Evolutionary conservation across 2,888 invertebrate species (phyloP), one percentile per base, ranked within the genome.

Genomic region (Aspidapion aeneum): DNA sequence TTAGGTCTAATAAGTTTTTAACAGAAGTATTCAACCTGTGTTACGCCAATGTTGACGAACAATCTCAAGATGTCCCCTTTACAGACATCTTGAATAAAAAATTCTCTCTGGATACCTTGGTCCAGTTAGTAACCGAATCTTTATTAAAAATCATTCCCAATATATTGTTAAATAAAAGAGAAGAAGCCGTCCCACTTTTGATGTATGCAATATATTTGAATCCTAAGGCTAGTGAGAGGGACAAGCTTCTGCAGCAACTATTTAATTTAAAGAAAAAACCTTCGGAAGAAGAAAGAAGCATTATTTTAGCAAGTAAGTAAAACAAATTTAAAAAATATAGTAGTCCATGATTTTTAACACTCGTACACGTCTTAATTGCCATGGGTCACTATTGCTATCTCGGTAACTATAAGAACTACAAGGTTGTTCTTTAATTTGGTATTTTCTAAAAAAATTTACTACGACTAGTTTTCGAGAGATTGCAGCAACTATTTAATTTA

Each of bases 231-330:
- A 77, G 78, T 9, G 84, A 86, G 70, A 80, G 89, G 60, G 90
- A 90, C 72, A 83, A 83, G 67, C 78, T 90, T 22, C 77, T 90
- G 3, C 86, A 88, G 68, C 82, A 87, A 60, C 78, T 90, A 51
- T 89, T 90, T 71, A 89, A 88, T 78, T 78, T 90, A 60, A 89
- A 89, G 72, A 90, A 90, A 72, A 83, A 86, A 69, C 90, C 90
- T 1, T 85, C 86, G 58, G 85, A 85, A 64, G 84, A 85, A 22
- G 90, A 90, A 75, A 80, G 90, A 73, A 82, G 80, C 68, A 78
- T 82, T 69, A 84, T 87, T 69, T 75, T 86, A 66, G 79, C 83
- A 61, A 86, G 86, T 83, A 74, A 66, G 62, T 56, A 17, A 35
- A 12, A n/a, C n/a, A n/a, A n/a, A n/a, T n/a, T n/a, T n/a, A n/a